These are phyloP conservation scores for Andrena flavipes DNA, from an alignment of 2,888 invertebrate species.

Conservation along the genomic window DNA sequence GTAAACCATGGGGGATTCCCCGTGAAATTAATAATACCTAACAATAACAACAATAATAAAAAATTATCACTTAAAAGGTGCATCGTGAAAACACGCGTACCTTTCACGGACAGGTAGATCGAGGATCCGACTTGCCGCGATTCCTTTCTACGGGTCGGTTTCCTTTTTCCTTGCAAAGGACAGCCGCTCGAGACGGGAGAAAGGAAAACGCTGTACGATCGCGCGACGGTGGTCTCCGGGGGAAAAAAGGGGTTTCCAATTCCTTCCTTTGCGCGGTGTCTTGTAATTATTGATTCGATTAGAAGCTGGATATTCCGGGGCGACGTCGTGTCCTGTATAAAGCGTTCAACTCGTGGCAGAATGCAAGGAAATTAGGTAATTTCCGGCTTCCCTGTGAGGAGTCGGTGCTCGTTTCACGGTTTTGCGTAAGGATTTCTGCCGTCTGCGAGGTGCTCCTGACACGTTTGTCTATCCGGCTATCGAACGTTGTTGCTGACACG, in stretches of 20 bases:
- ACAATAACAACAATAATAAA: too few species aligned
- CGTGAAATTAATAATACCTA: too few species aligned
- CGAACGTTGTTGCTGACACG: conserved; percentile 33
- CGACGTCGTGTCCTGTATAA: conserved; percentile 43
- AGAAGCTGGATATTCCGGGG: conserved; percentile 67
- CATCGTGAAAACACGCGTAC: conserved; percentile 9
- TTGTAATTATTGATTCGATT: conserved; percentile 75
- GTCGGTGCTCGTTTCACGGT: conserved; percentile 51
- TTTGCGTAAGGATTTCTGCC: conserved; percentile 54
- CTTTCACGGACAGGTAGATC: background rate
- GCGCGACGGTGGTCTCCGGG: background rate
- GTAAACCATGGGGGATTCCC: too few species aligned
- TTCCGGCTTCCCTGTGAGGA: conserved; percentile 71
- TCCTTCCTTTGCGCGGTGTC: conserved; percentile 25
- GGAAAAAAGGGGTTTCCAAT: conserved; percentile 20
- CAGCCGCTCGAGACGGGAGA: background rate
- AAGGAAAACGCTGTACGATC: conserved; percentile 5
- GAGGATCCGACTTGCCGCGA: background rate
- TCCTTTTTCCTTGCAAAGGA: background rate
- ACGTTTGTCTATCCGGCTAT: conserved; percentile 40
- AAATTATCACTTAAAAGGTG: background rate
- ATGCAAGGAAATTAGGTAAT: conserved; percentile 81
- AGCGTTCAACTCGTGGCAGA: conserved; percentile 58
- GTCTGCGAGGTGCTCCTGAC: conserved; percentile 60
- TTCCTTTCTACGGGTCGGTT: background rate